Base-by-base conservation (phyloP, 1,140 invertebrate genomes). In the Macrocentrus cingulum region DNA sequence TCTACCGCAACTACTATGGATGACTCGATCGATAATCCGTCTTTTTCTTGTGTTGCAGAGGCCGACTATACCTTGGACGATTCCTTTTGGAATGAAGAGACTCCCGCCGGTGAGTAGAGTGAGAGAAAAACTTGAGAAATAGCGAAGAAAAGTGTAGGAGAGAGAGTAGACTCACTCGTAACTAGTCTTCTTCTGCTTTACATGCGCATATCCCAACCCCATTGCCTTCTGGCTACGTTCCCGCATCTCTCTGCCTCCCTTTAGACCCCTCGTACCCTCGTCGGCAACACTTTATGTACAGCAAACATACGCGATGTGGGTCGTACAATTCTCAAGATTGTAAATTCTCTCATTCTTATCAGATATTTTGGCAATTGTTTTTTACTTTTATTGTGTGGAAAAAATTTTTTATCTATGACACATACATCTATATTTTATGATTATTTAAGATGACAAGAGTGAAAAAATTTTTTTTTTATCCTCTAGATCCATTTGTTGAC, bases 71-170 rank as follows among this genome's bases (percentile, higher is more conserved):
- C 90, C 66, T 84, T 92, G 81, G 91, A 94, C 83, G 91, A 92
- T 82, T 91, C 90, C 66, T 91, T 90, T 83, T 92, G 90, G 90
- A 92, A 90, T 82, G 90, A 91, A 78, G 90, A 92, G 77, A 91
- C 86, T 83, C 88, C 90, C 79, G 87, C 88, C 73, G 90, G 90
- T 92, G 76, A 90, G 89, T 86, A 55, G 20, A 1, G 1, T 8
- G 9, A 39, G 13, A 20, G 42, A 13, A 23, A 36, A 36, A 46
- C 11, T 51, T 9, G 1, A 39, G 16, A 23, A 41, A 44, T n/a
- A 37, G 25, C 22, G 22, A 56, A 39, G 25, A 41, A 13, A 19
- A 16, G 34, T 23, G 32, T 48, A 15, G 18, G 13, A 23, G 34
- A 16, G 11, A 41, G 25, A 20, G 42, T 29, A 18, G 34, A 46